Base-by-base conservation (phyloP, 2,113 vertebrate genomes). In the Tor tambroides region DNA sequence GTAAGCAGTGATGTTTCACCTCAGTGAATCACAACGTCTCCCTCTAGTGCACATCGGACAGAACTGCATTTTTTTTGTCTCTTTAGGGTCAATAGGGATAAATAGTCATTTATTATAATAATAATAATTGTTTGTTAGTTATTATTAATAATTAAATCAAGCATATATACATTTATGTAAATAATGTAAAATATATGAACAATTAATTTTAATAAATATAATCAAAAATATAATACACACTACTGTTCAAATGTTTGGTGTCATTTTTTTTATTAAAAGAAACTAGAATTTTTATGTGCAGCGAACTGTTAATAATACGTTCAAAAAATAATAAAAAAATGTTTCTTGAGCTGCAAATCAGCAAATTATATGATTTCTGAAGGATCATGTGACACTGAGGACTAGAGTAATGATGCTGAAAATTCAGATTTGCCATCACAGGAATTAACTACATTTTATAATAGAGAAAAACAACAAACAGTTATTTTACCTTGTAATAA, bases 31-130 rank as follows among this genome's bases (percentile, higher is more conserved):
- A 43, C 78, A 74, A 41, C 23, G 80, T 83, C 86, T 74, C 86
- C 86, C 80, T 77, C 86, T 83, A 87, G 86, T 83, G 85, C 11
- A 17, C 54, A 43, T 23, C 23, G 15, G 15, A 21, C 21, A 83
- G 80, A 21, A 75, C 3, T 46, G n/a, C 30, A 54, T 28, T 26
- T 61, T 51, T 0, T 6, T 54, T 19, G 5, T 19, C 28, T 75
- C 12, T 67, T 38, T 23, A 32, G 26, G 23, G 8, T 35, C 65
- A 86, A 65, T 19, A 41, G 43, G 38, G 23, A 46, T 43, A 75
- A 10, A 72, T 9, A 6, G 19, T 56, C 1, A 56, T 19, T 54
- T 19, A 54, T 54, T 19, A 54, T 54, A 54, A 8, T 59, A 56
- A 23, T 56, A 56, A 8, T 8, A 59, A 59, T 59, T 23, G 7